phyloP scores from a whole-genome alignment of 2,113 vertebrate genomes.

The Oxyruncus cristatus region DNA sequence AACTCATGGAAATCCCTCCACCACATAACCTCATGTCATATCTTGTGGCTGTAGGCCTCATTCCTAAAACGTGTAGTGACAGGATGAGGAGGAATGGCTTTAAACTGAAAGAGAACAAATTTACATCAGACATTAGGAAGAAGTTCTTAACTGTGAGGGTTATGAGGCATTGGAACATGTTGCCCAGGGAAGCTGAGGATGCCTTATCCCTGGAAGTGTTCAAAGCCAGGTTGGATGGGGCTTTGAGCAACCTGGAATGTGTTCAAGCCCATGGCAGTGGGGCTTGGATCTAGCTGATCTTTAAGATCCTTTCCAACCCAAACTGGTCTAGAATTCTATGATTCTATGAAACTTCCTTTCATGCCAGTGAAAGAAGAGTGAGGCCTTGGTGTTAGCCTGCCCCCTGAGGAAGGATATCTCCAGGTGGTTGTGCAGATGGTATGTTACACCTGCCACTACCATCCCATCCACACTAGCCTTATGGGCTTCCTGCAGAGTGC shows the following conservation, averaged over 20 bases:
- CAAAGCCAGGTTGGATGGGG: rapidly evolving
- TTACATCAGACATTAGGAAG: neutral
- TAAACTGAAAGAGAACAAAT: neutral
- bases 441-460: neutral
- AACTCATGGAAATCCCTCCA: neutral
- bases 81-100: neutral
- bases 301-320: neutral
- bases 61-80: neutral
- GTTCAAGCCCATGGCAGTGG: too few species aligned
- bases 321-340: neutral
- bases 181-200: neutral
- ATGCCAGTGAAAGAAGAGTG: neutral
- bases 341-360: neutral
- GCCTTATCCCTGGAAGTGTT: neutral
- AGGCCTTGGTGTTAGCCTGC: neutral
- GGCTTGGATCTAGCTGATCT: neutral
- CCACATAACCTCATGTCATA: neutral
- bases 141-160: neutral
- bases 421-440: constrained; percentile 49
- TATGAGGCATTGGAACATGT: neutral
- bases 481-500: neutral
- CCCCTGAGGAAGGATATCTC: neutral
- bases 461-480: neutral
- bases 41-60: neutral
- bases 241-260: neutral